Evolutionary conservation across 2,888 invertebrate genomes (phyloP).

Genomic region (Orthonychiurus folsomi): DNA sequence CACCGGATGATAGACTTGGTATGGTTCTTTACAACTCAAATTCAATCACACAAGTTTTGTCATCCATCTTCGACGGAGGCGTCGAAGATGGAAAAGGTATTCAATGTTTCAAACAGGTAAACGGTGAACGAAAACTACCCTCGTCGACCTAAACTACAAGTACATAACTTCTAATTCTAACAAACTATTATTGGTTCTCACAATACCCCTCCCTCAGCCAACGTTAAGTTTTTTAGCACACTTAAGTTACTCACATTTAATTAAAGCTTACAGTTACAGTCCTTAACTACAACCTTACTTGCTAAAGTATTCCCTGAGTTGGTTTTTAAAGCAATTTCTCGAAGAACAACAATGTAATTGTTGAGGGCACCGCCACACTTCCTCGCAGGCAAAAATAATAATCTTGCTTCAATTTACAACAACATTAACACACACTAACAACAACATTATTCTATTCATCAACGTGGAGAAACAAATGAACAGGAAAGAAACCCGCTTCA

Average conservation of each 20-base stretch:
- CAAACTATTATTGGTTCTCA: not conserved
- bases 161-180: no score
- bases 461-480: no score
- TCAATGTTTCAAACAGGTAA: slow-evolving; percentile 1
- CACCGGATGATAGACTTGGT: no score
- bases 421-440: no score
- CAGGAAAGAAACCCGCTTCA: no score
- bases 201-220: not conserved
- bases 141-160: no score
- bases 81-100: not conserved
- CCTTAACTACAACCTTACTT: not conserved
- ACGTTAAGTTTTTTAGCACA: no score
- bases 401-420: not conserved
- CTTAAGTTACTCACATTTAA: not conserved
- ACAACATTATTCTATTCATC: not conserved
- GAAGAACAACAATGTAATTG: not conserved
- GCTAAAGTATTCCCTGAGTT: not conserved
- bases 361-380: not conserved
- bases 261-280: slow-evolving; percentile 1
- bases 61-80: not conserved
- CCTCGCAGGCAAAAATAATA: not conserved
- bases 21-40: not conserved
- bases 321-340: not conserved
- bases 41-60: not conserved
- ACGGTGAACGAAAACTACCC: not conserved